A percentile compares a stretch with the other conserved stretches of the same genome.
Conservation (phyloP, 2,888 invertebrate genomes). For the Tenthredo scrophulariae region DNA sequence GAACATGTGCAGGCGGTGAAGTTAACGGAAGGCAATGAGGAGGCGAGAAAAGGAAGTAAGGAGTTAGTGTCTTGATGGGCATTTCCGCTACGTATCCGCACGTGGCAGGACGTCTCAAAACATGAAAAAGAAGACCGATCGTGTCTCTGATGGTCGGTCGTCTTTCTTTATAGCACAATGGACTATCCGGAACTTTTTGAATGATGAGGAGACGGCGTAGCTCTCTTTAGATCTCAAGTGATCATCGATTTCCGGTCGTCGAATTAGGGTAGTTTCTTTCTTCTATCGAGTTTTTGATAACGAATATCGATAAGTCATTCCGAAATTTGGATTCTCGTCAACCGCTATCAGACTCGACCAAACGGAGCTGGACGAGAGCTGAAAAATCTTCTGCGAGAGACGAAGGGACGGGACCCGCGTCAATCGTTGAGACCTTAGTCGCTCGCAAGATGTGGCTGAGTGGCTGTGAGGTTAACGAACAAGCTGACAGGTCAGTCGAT, state of each 20-base stretch:
- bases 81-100: conserved; percentile 13
- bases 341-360: neutral
- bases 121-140: neutral
- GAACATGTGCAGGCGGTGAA: neutral
- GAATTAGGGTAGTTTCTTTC: neutral
- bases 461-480: conserved; percentile 40
- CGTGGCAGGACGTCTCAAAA: conserved; percentile 32
- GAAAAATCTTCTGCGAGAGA: neutral
- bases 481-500: conserved; percentile 35
- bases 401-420: neutral
- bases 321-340: neutral
- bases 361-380: neutral
- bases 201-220: neutral
- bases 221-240: neutral
- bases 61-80: neutral
- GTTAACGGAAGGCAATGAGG: conserved; percentile 14
- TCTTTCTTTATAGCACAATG: neutral
- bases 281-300: neutral
- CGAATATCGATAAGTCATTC: conserved; percentile 8
- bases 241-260: neutral
- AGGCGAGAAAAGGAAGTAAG: conserved; percentile 29
- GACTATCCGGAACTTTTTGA: neutral
- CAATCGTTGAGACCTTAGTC: conserved; percentile 39
- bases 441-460: conserved; percentile 18
- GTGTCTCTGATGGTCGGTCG: neutral